Evolutionary conservation across 64 coral and sea anemone genomes (phyloP).

Genomic region (Stylophora pistillata): DNA sequence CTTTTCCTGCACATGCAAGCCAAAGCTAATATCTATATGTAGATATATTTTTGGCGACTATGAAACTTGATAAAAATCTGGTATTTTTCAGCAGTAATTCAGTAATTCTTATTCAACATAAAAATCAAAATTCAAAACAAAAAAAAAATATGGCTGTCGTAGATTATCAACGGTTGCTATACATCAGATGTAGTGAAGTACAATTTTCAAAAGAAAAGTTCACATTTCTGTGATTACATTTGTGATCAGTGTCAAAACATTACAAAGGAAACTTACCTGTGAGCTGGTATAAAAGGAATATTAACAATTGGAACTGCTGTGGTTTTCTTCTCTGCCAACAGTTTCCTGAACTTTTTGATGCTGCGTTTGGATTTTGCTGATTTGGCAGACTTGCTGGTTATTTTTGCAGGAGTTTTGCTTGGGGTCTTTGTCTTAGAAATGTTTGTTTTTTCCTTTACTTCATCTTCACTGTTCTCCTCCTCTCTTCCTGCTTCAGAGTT

Average conservation of each 20-base stretch:
- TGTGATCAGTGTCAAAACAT: neutral
- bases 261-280: slow-evolving; percentile 72
- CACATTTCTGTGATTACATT: neutral
- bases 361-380: slow-evolving; percentile 79
- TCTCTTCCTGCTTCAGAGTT: slow-evolving; percentile 75
- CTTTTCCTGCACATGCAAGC: no score
- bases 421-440: slow-evolving; percentile 51
- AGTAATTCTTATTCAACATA: neutral
- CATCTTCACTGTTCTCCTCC: slow-evolving; percentile 68
- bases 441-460: slow-evolving; percentile 54
- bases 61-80: no score
- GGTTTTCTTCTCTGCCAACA: slow-evolving; percentile 93
- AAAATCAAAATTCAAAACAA: neutral
- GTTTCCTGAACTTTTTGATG: slow-evolving; percentile 95
- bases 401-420: slow-evolving; percentile 49
- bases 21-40: no score
- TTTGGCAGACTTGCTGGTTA: slow-evolving; percentile 45
- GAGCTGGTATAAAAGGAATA: slow-evolving; percentile 98
- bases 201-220: neutral
- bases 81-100: neutral
- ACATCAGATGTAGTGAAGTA: neutral
- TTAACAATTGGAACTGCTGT: slow-evolving; percentile 95
- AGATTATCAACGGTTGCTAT: neutral
- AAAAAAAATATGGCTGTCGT: neutral
- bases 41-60: no score